Conservation (phyloP, 2,888 invertebrate species). For the Herminia tarsipennalis region DNA sequence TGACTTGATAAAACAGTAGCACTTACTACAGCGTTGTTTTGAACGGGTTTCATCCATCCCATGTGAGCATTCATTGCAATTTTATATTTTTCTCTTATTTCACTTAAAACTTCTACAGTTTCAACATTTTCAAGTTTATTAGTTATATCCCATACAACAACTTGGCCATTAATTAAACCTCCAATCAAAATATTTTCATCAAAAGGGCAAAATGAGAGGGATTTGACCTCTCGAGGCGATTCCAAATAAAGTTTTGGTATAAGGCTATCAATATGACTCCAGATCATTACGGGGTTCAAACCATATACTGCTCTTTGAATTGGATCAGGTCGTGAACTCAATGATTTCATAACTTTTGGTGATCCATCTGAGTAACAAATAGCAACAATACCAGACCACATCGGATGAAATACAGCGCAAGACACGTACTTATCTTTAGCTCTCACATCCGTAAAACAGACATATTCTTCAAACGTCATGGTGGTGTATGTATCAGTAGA, state of each 20-base stretch:
- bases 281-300: constrained; percentile 88
- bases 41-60: constrained; percentile 89
- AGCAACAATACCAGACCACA: constrained; percentile 88
- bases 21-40: constrained; percentile 84
- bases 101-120: constrained; percentile 85
- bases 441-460: constrained; percentile 88
- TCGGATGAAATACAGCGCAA: constrained; percentile 89
- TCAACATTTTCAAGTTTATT: constrained; percentile 87
- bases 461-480: constrained; percentile 80
- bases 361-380: constrained; percentile 88
- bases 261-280: constrained; percentile 90
- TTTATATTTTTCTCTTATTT: constrained; percentile 87
- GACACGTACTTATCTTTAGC: constrained; percentile 89
- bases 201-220: constrained; percentile 88
- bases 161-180: constrained; percentile 90
- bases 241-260: constrained; percentile 89
- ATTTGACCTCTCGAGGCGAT: constrained; percentile 87
- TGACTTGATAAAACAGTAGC: constrained; percentile 87
- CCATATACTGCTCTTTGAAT: constrained; percentile 86
- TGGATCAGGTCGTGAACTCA: constrained; percentile 71
- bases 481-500: constrained; percentile 62
- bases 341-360: constrained; percentile 73
- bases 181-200: constrained; percentile 89
- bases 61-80: constrained; percentile 86
- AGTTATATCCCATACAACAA: constrained; percentile 89